A percentile compares a stretch with the other conserved stretches of the same genome.
These are phyloP conservation scores for Lypha dubia DNA, from an alignment of 2,888 invertebrate species.

Conservation along the genomic window DNA sequence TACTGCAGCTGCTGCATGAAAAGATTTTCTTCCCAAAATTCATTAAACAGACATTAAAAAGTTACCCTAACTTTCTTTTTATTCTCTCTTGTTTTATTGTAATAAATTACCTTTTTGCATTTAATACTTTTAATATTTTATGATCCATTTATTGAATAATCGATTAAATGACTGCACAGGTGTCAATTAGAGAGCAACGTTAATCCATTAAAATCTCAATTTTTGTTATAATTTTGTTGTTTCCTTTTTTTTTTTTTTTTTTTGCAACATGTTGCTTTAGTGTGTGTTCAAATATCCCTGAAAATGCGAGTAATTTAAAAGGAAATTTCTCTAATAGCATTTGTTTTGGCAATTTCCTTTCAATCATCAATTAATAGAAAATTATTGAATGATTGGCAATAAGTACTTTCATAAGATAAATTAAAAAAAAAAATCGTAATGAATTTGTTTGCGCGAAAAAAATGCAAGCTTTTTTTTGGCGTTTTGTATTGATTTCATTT, in stretches of 20 bases:
- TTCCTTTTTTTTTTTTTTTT: background rate
- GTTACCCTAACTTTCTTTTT: background rate
- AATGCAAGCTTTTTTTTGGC: conserved; percentile 3
- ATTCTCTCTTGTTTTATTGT: background rate
- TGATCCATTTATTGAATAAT: conserved; percentile 36
- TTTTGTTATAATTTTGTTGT: conserved; percentile 6
- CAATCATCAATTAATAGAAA: conserved; percentile 43
- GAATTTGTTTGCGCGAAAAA: too few species aligned
- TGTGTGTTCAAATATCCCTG: conserved; percentile 6
- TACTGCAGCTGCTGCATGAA: too few species aligned
- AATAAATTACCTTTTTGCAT: conserved; percentile 12
- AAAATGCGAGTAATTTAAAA: background rate
- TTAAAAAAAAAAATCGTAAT: too few species aligned
- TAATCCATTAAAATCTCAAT: conserved; percentile 46
- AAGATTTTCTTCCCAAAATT: background rate
- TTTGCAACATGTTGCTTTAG: background rate
- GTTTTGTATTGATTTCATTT: background rate
- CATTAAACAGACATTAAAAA: background rate
- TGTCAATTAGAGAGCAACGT: conserved; percentile 22
- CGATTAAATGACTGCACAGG: conserved; percentile 50
- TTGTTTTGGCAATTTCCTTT: conserved; percentile 63
- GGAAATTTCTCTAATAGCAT: conserved; percentile 34
- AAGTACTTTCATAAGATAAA: background rate
- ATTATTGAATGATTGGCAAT: conserved; percentile 41
- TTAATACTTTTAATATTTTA: conserved; percentile 24